phyloP scores from a whole-genome alignment of 2,797 vertebrate species.

The Lemur catta region DNA sequence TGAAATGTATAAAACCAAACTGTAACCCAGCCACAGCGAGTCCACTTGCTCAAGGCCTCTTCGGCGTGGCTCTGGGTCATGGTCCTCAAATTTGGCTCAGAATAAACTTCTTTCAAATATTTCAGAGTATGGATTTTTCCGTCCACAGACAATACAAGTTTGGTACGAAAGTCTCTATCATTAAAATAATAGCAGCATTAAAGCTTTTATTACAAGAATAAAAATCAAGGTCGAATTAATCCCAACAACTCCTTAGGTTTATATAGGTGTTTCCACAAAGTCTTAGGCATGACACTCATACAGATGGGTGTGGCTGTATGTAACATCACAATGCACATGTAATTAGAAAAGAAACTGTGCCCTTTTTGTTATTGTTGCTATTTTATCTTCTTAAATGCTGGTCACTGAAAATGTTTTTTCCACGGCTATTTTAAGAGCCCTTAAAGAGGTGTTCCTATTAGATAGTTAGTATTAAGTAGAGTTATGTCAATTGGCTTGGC shows the following conservation, averaged over 20 bases:
- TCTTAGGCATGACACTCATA: neutral
- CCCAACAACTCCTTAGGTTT: neutral
- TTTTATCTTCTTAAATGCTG: constrained; percentile 17
- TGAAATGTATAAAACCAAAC: too few relatives aligned
- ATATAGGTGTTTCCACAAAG: neutral
- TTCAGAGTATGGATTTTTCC: too few relatives aligned
- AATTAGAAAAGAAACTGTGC: neutral
- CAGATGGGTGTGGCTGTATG: neutral
- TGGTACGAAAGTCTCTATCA: neutral
- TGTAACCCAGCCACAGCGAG: too few relatives aligned
- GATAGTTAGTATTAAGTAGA: neutral
- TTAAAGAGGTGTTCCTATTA: neutral
- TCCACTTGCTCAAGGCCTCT: too few relatives aligned
- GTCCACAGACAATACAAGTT: neutral
- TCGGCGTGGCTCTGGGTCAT: too few relatives aligned
- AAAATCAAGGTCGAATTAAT: constrained; percentile 19
- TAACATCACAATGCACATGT: constrained; percentile 27
- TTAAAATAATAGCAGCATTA: constrained; percentile 40
- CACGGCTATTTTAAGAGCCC: neutral
- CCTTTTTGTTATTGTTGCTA: neutral
- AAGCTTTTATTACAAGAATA: constrained; percentile 6
- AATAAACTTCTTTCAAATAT: too few relatives aligned
- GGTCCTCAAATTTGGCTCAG: too few relatives aligned
- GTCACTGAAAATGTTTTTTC: constrained; percentile 41
- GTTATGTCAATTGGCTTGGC: neutral